Evolutionary conservation across 2,797 vertebrate species (phyloP).

Genomic region (Coendou prehensilis): DNA sequence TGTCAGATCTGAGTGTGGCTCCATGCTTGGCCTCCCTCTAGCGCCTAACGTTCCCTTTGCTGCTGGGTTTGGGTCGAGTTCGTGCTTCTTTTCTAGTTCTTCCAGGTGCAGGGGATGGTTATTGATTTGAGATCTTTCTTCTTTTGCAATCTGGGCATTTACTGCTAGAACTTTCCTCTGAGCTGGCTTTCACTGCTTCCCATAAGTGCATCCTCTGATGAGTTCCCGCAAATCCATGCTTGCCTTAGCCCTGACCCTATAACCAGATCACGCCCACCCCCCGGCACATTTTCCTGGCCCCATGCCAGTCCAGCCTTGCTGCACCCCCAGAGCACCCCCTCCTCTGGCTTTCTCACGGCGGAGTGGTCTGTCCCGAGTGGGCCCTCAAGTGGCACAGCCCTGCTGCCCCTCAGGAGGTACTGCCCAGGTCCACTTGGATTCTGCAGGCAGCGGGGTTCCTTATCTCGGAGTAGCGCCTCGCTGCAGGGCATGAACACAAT

Average conservation of each 20-base stretch:
- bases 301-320: fast-evolving
- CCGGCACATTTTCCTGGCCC: not conserved
- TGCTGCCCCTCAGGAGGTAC: not conserved
- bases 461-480: too few relatives aligned
- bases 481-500: fast-evolving
- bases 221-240: not conserved
- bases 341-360: fast-evolving
- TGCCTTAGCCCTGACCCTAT: not conserved
- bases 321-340: fast-evolving
- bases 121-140: not conserved
- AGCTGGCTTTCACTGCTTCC: fast-evolving
- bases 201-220: fast-evolving
- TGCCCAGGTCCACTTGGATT: not conserved
- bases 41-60: fast-evolving
- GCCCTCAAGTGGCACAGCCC: not conserved
- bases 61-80: too few relatives aligned
- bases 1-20: fast-evolving
- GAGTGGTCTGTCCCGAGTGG: not conserved
- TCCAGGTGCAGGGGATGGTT: too few relatives aligned
- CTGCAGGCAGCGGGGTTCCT: not conserved
- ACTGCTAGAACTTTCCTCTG: not conserved
- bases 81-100: not conserved
- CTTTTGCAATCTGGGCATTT: not conserved
- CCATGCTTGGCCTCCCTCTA: not conserved
- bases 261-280: not conserved